Base-by-base conservation (phyloP, 2,888 invertebrate genomes). In the Melanchra persicariae region DNA sequence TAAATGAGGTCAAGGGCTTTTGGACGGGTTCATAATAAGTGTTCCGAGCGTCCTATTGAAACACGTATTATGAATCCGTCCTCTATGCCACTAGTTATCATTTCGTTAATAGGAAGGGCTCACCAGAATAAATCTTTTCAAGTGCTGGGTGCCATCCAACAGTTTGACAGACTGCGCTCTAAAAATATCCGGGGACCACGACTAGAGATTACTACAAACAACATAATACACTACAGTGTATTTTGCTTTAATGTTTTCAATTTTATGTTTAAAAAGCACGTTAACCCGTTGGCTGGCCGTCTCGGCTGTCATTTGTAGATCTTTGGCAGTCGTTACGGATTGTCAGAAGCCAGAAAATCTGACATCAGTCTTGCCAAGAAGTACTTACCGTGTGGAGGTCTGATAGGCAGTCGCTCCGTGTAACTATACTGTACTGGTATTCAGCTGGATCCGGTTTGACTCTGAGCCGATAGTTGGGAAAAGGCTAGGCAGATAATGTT, bases 91-190 rank as follows among this genome's bases (percentile, higher is more conserved):
- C 54, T 62, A 69, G 19, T 54, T 63, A 70, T 70, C 51, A 77
- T 62, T 61, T 69, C 34, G 58, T 80, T 69, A 75, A 80, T 78
- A 77, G 79, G 75, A 91, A 91, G 90, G 91, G 89, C 86, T 87
- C 52, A 79, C 82, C 49, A 73, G 75, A 83, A 86, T 86, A 85
- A 83, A 85, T 87, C 84, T 79, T 70, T 81, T 68, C 73, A 81
- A 72, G 78, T 87, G 85, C 88, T 92, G 91, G 91, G 88, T 76
- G 87, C 82, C 78, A 87, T 92, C 91, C 92, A 91, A 92, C 82
- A 84, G 83, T 87, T 89, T 87, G 87, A 87, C 86, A 87, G 85
- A 86, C 74, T 82, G 68, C 57, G 75, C 40, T 77, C 86, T 92
- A 92, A 85, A 90, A 89, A 91, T 88, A 87, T 67, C 51, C 62